Base-by-base conservation (phyloP, 2,113 vertebrate species). In the Phylloscopus trochilus region DNA sequence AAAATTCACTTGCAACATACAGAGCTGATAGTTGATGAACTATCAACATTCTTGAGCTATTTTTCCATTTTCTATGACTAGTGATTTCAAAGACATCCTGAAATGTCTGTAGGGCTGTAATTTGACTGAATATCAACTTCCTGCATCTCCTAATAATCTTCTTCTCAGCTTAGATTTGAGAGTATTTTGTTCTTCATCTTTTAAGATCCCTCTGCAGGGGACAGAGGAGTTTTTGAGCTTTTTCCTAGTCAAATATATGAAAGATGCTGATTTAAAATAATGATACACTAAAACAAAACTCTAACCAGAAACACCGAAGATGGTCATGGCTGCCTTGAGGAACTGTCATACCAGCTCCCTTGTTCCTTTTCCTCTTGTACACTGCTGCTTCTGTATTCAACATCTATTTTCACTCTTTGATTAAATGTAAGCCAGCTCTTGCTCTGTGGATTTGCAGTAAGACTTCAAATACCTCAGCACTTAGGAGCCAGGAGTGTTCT, bases 371-470 rank as follows among this genome's bases (percentile, higher is more conserved):
- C 31, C 31, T 15, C 52, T 77, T 88, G 35, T 16, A 51, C 26
- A 21, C 49, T 76, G 55, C 59, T 95, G 75, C 80, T 95, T 86
- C 81, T 77, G 18, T 70, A 89, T 87, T 84, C 73, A 78, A 39
- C 69, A 41, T 82, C 83, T 83, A 55, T 81, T 92, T 73, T 55
- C 11, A 51, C 41, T 93, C 93, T 95, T 92, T 75, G 89, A 64
- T 91, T 87, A 96, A 89, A 96, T 86, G 17, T 87, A 94, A 97
- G 89, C 79, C 78, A 73, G 62, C 27, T 67, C 86, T 94, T 94
- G 63, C 90, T 96, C 75, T 90, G 56, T 5, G 56, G 72, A 96
- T 93, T 77, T 95, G 66, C 75, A 81, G 30, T 64, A 95, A 96
- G 95, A 94, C 79, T 95, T 96, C 76, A 77, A 92, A 93, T 66